Evolutionary conservation across 2,113 vertebrate species (phyloP).

Genomic region (Hipposideros armiger): DNA sequence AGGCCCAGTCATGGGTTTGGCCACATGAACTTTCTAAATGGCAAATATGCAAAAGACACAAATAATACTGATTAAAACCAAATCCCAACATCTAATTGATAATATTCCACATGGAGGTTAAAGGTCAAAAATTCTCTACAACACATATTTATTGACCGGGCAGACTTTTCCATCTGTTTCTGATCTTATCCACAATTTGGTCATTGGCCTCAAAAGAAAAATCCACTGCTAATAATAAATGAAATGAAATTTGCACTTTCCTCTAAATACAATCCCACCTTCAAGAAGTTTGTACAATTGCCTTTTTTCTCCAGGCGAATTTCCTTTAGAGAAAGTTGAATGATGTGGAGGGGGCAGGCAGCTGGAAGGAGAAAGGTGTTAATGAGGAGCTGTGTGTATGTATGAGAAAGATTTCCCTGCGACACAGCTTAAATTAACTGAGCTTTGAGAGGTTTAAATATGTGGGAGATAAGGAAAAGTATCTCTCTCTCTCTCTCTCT

Average conservation of each 20-base stretch:
- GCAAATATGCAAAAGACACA: conserved; percentile 52
- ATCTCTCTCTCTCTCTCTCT: not conserved
- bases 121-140: conserved; percentile 55
- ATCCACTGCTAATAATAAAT: conserved; percentile 45
- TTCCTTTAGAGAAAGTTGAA: conserved; percentile 30
- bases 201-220: conserved; percentile 63
- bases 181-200: conserved; percentile 51
- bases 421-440: not conserved
- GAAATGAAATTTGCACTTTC: conserved; percentile 64
- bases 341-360: not conserved
- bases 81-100: conserved; percentile 31
- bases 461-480: not conserved
- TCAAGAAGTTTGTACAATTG: conserved; percentile 32
- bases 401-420: not conserved
- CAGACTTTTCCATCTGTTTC: conserved; percentile 65
- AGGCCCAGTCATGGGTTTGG: not conserved
- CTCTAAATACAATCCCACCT: conserved; percentile 42
- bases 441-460: conserved; percentile 44
- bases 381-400: not conserved
- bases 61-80: conserved; percentile 43
- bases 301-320: conserved; percentile 50
- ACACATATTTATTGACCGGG: conserved; percentile 46
- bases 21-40: not conserved
- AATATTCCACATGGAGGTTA: conserved; percentile 42
- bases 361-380: not conserved